A percentile compares a stretch with the other conserved stretches of the same genome.
phyloP scores from a whole-genome alignment of 2,888 invertebrate species.

The Cephus nigrinus region DNA sequence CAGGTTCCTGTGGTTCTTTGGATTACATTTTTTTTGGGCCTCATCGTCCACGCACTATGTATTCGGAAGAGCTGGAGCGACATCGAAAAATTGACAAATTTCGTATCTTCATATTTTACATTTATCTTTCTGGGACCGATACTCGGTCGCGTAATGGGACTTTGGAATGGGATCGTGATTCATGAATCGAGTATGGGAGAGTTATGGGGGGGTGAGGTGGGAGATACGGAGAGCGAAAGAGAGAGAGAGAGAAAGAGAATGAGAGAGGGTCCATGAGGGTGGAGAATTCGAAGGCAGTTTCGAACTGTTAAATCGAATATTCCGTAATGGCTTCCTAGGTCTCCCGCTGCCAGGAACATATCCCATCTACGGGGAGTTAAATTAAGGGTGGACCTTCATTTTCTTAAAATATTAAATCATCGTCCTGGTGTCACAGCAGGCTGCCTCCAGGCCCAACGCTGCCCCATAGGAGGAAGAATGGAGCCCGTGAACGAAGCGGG shows the following conservation, averaged over 20 bases:
- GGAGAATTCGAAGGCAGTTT: constrained; percentile 38
- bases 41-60: too few relatives aligned
- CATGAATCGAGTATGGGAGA: too few relatives aligned
- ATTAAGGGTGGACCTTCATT: constrained; percentile 61
- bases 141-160: too few relatives aligned
- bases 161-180: too few relatives aligned
- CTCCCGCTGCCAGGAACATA: constrained; percentile 58
- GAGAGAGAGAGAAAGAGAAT: background rate
- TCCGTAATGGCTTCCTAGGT: constrained; percentile 55
- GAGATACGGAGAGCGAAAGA: background rate
- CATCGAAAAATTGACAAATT: too few relatives aligned
- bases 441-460: constrained; percentile 43
- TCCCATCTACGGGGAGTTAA: constrained; percentile 49
- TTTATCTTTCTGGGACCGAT: too few relatives aligned
- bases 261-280: constrained; percentile 4
- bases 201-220: too few relatives aligned
- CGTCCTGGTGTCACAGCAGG: constrained; percentile 64
- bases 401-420: constrained; percentile 66
- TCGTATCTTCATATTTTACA: too few relatives aligned
- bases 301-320: constrained; percentile 54
- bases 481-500: constrained; percentile 31
- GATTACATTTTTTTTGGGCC: too few relatives aligned
- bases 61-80: too few relatives aligned
- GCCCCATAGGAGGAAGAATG: constrained; percentile 36
- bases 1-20: too few relatives aligned